phyloP scores from a whole-genome alignment of 2,888 invertebrate genomes.

The Corythucha ciliata region DNA sequence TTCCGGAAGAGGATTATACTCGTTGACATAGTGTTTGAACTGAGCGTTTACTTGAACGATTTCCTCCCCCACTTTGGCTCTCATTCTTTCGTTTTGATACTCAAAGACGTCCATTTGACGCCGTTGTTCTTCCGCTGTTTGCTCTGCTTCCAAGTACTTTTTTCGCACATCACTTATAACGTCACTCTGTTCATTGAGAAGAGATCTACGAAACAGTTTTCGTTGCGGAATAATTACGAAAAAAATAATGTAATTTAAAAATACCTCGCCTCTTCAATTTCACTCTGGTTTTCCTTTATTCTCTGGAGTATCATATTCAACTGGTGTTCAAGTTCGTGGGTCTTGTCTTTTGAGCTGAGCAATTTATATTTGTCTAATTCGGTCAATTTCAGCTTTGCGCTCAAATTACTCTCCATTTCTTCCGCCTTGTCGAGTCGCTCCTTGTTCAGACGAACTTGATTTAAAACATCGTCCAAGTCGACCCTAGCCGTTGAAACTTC shows the following conservation, averaged over 20 bases:
- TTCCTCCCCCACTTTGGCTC: constrained; percentile 1
- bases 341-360: constrained; percentile 12
- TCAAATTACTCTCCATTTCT: constrained; percentile 10
- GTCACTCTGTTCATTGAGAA: constrained; percentile 16
- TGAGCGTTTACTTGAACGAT: constrained; percentile 15
- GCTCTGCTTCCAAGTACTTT: constrained; percentile 18
- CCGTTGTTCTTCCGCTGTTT: constrained; percentile 17
- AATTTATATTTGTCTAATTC: constrained; percentile 12
- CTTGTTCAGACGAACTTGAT: constrained; percentile 4
- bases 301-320: constrained; percentile 1
- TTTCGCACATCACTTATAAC: constrained; percentile 10
- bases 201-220: no score
- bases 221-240: no score
- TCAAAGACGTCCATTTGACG: constrained; percentile 4
- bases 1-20: constrained; percentile 11
- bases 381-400: constrained; percentile 5
- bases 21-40: constrained; percentile 13
- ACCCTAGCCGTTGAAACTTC: constrained; percentile 18
- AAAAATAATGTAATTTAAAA: no score
- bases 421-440: constrained; percentile 4
- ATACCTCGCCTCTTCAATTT: constrained; percentile 18
- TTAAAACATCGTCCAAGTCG: constrained; percentile 18
- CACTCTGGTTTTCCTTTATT: constrained; percentile 6
- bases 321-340: constrained; percentile 16
- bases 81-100: constrained; percentile 11